Evolutionary conservation across 1,140 invertebrate genomes (phyloP).

Genomic region (Tenebrio molitor): DNA sequence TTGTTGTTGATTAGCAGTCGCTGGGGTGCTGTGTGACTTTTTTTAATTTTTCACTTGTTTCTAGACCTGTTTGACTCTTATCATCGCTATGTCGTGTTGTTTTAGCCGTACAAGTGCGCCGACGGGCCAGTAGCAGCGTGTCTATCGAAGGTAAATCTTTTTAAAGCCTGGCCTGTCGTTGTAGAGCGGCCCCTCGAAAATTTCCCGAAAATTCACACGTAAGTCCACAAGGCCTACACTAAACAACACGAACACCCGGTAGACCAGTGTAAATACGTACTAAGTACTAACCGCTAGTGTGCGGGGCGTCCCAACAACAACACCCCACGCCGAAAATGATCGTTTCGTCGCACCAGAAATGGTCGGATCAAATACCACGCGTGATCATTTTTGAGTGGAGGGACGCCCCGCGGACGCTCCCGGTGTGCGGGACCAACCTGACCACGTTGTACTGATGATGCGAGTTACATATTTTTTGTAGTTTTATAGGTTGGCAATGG

Average conservation of each 20-base stretch:
- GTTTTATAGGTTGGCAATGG: conserved; percentile 55
- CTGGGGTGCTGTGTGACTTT: conserved; percentile 28
- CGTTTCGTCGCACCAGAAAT: too few relatives aligned
- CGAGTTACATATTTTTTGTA: conserved; percentile 45
- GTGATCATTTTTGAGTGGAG: too few relatives aligned
- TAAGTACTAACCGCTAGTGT: not conserved
- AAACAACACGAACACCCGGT: not conserved
- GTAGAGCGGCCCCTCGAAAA: conserved; percentile 44
- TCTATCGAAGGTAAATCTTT: conserved; percentile 63
- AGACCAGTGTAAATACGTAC: not conserved
- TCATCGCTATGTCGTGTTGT: conserved; percentile 60
- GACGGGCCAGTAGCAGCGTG: conserved; percentile 64
- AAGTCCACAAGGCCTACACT: conserved; percentile 18
- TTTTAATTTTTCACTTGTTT: conserved; percentile 30
- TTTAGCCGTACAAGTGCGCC: conserved; percentile 65
- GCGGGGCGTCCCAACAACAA: too few relatives aligned
- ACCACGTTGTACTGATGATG: conserved; percentile 27
- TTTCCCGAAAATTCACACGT: conserved; percentile 26
- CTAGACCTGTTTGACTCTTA: conserved; percentile 39
- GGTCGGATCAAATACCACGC: too few relatives aligned
- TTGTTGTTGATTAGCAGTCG: conserved; percentile 25
- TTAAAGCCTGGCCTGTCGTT: conserved; percentile 53
- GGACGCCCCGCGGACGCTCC: too few relatives aligned
- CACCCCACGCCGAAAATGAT: too few relatives aligned
- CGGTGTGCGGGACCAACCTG: conserved; percentile 1